Evolutionary conservation across 2,888 invertebrate genomes (phyloP).

Genomic region (Phaonia tiefii): DNA sequence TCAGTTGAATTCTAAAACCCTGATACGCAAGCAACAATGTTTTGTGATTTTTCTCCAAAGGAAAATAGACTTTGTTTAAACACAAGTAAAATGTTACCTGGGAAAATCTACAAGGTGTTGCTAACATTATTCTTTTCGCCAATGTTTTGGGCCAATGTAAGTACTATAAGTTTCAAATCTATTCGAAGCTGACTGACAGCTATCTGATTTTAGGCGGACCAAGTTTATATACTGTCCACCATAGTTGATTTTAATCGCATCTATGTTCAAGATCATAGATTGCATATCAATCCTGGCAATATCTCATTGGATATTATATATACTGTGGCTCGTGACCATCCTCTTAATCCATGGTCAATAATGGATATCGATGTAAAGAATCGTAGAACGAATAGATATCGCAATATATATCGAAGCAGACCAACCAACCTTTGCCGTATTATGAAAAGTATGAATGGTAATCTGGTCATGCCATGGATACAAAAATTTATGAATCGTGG

Average conservation of each 20-base stretch:
- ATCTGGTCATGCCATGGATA: slow-evolving; percentile 69
- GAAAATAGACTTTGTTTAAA: too few species aligned
- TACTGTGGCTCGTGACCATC: neutral
- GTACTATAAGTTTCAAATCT: too few species aligned
- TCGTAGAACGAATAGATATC: slow-evolving; percentile 53
- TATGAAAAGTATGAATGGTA: slow-evolving; percentile 40
- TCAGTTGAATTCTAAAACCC: too few species aligned
- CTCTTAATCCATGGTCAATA: slow-evolving; percentile 1
- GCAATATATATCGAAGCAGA: slow-evolving; percentile 69
- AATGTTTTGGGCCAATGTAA: too few species aligned
- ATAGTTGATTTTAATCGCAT: slow-evolving; percentile 8
- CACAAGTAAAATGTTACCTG: too few species aligned
- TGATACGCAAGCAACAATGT: too few species aligned
- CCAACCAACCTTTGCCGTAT: slow-evolving; percentile 70
- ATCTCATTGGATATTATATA: slow-evolving; percentile 4
- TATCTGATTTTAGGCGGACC: too few species aligned
- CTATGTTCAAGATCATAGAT: slow-evolving; percentile 16
- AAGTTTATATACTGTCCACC: neutral
- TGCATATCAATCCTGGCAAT: neutral
- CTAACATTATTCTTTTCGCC: too few species aligned
- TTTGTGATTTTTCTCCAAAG: too few species aligned
- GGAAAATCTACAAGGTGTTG: too few species aligned
- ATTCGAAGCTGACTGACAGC: too few species aligned
- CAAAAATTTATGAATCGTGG: slow-evolving; percentile 66
- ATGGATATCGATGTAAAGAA: neutral